Conservation (phyloP, 2,888 invertebrate genomes). For the Eristalis arbustorum region DNA sequence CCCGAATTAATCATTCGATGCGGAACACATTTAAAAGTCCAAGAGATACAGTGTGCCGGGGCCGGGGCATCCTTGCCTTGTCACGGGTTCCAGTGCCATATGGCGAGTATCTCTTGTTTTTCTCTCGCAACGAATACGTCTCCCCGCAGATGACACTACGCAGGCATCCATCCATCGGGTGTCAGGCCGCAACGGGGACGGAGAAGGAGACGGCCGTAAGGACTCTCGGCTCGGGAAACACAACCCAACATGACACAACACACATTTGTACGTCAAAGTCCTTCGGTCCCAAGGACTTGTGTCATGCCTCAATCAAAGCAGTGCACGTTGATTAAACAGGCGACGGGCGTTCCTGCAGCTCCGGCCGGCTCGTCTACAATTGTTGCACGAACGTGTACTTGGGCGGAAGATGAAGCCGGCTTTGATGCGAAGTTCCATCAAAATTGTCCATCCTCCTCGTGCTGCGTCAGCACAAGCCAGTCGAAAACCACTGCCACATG, state of each 20-base stretch:
- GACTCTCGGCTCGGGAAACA: background rate
- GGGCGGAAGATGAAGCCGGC: background rate
- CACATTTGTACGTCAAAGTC: background rate
- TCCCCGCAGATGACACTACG: constrained; percentile 27
- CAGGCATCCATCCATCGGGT: background rate
- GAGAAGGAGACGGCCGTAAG: background rate
- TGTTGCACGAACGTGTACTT: background rate
- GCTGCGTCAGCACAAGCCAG: constrained; percentile 4
- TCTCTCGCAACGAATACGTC: background rate
- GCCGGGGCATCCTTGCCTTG: constrained; percentile 1
- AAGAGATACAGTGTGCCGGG: constrained; percentile 9
- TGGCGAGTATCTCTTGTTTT: constrained; percentile 10
- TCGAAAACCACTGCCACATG: background rate
- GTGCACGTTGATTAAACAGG: constrained; percentile 59
- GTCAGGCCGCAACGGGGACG: background rate
- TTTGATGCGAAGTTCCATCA: constrained; percentile 44
- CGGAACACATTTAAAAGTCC: constrained; percentile 40
- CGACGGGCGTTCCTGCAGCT: constrained; percentile 21
- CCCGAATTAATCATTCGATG: constrained; percentile 45
- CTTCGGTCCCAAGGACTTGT: constrained; percentile 27
- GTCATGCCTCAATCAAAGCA: constrained; percentile 58
- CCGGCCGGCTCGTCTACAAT: background rate
- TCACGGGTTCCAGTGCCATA: background rate
- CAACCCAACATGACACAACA: too few relatives aligned
- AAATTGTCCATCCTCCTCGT: constrained; percentile 32